A percentile compares a stretch with the other conserved stretches of the same genome.
phyloP scores from a whole-genome alignment of 2,888 invertebrate genomes.

The Erebia aethiops region DNA sequence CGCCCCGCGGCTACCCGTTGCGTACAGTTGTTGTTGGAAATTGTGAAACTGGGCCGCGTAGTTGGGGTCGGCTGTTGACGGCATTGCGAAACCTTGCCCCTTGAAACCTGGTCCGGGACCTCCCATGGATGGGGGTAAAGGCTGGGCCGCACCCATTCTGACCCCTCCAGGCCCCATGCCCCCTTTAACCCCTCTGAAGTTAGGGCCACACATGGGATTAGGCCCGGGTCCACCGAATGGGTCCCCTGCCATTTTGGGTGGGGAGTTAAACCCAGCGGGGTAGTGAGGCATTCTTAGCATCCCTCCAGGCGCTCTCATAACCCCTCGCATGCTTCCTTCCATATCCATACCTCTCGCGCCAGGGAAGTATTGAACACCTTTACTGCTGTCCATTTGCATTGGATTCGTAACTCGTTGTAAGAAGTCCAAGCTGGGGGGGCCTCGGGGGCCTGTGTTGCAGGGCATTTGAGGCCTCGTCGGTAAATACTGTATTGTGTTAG shows the following conservation, averaged over 20 bases:
- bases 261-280: slow-evolving; percentile 73
- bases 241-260: slow-evolving; percentile 72
- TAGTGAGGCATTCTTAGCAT: slow-evolving; percentile 78
- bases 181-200: slow-evolving; percentile 71
- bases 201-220: slow-evolving; percentile 66
- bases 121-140: slow-evolving; percentile 90
- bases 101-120: slow-evolving; percentile 87
- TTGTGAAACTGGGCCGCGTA: slow-evolving; percentile 98
- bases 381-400: slow-evolving; percentile 86
- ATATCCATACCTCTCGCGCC: slow-evolving; percentile 82
- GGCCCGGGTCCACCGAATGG: slow-evolving; percentile 61
- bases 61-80: slow-evolving; percentile 93
- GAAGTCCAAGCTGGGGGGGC: slow-evolving; percentile 95
- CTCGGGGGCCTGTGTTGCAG: slow-evolving; percentile 86
- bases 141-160: slow-evolving; percentile 84
- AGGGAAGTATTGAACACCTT: slow-evolving; percentile 88
- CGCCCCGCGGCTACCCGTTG: slow-evolving; percentile 84
- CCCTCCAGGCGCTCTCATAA: slow-evolving; percentile 63
- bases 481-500: slow-evolving; percentile 98
- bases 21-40: slow-evolving; percentile 97
- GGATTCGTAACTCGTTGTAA: slow-evolving; percentile 94
- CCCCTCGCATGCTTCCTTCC: slow-evolving; percentile 77
- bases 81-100: slow-evolving; percentile 91
- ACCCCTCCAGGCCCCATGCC: slow-evolving; percentile 64
- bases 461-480: slow-evolving; percentile 96